These are phyloP conservation scores for Garrulus glandarius DNA, from an alignment of 2,797 vertebrate species.

Conservation along the genomic window DNA sequence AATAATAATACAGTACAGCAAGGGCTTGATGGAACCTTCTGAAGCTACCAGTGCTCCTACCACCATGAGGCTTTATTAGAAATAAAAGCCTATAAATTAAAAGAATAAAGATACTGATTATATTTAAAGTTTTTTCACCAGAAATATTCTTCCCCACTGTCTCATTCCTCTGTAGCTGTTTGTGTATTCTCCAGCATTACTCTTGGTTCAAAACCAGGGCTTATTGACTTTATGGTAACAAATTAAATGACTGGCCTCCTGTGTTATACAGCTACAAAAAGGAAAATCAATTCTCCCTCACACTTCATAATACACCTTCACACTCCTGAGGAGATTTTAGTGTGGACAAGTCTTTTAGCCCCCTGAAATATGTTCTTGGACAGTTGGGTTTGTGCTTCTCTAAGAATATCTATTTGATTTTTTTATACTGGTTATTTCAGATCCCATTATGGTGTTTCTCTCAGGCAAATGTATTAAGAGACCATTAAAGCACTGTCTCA, in stretches of 20 bases:
- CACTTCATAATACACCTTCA: background rate
- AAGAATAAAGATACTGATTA: background rate
- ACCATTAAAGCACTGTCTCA: background rate
- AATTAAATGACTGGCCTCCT: background rate
- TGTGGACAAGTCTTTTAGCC: background rate
- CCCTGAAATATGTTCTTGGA: background rate
- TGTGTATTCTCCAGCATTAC: background rate
- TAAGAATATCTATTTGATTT: background rate
- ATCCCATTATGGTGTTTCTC: background rate
- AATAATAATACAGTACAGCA: background rate
- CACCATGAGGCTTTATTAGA: background rate
- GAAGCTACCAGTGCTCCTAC: background rate
- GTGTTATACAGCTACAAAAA: background rate
- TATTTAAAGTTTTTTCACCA: background rate
- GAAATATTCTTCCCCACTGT: background rate
- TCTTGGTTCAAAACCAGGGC: background rate
- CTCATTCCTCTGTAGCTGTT: background rate
- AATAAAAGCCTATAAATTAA: background rate
- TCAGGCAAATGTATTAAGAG: conserved; percentile 1
- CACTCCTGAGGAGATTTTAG: background rate
- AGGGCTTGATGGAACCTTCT: background rate
- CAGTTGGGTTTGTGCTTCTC: background rate
- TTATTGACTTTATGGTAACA: background rate
- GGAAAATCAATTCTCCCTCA: background rate
- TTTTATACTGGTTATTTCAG: background rate